A percentile compares a stretch with the other conserved stretches of the same genome.
These are phyloP conservation scores for Drosophila prolongata DNA, from an alignment of 2,888 invertebrate genomes.

Conservation along the genomic window DNA sequence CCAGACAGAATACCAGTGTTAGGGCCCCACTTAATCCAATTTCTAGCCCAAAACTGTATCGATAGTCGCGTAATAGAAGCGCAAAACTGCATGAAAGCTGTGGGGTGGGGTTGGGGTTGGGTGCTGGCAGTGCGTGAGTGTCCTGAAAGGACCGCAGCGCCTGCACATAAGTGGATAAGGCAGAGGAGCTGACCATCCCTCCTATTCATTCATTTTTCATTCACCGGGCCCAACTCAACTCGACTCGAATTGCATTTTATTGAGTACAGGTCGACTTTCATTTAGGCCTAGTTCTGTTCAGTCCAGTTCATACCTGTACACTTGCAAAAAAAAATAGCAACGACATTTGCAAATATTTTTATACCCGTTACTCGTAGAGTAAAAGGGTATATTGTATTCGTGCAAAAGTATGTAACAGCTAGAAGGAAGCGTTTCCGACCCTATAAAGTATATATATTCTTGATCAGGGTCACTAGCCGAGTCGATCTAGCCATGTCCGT, in stretches of 20 bases:
- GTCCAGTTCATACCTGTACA: conserved; percentile 2
- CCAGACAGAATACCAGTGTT: background rate
- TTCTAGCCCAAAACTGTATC: conserved; percentile 35
- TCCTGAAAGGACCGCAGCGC: conserved; percentile 27
- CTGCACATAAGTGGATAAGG: conserved; percentile 49
- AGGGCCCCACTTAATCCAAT: conserved; percentile 23
- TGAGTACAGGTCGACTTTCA: conserved; percentile 40
- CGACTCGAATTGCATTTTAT: conserved; percentile 44
- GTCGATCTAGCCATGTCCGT: too few relatives aligned
- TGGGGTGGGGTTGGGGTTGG: conserved; percentile 2
- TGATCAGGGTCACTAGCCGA: too few relatives aligned
- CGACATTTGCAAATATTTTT: too few relatives aligned
- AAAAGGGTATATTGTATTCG: too few relatives aligned
- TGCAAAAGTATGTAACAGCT: too few relatives aligned
- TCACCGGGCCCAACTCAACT: conserved; percentile 35
- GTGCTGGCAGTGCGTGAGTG: conserved; percentile 30
- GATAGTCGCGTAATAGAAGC: conserved; percentile 48
- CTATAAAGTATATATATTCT: too few relatives aligned
- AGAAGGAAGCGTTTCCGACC: too few relatives aligned
- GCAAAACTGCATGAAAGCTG: conserved; percentile 49
- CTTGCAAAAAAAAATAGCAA: background rate
- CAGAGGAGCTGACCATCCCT: conserved; percentile 21
- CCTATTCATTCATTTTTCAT: conserved; percentile 48
- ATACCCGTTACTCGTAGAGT: too few relatives aligned
- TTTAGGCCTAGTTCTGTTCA: conserved; percentile 18